phyloP scores from a whole-genome alignment of 2,797 vertebrate species.

The Cyclura pinguis region DNA sequence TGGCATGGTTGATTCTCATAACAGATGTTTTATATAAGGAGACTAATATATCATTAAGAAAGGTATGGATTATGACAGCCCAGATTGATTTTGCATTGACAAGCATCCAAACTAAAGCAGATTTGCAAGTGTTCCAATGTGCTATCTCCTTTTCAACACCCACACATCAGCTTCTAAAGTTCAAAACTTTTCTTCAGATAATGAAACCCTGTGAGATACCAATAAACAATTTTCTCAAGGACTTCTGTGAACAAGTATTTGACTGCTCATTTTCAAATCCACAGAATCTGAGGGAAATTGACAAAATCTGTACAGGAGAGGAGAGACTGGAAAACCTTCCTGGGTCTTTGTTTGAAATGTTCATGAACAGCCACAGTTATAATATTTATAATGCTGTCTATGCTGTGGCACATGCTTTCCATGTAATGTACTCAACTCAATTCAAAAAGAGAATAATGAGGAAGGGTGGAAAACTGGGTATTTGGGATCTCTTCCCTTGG shows the following conservation, averaged over 20 bases:
- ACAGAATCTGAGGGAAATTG: accelerated
- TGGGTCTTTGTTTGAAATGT: neutral
- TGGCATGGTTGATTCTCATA: neutral
- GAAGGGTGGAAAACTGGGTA: accelerated
- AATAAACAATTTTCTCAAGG: neutral
- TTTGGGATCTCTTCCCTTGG: neutral
- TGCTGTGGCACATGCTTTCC: neutral
- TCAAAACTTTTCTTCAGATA: neutral
- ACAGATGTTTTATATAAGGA: neutral
- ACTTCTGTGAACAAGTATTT: slow-evolving; percentile 22
- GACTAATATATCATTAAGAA: neutral
- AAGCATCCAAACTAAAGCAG: neutral
- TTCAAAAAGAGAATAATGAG: neutral
- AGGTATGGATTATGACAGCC: slow-evolving; percentile 10
- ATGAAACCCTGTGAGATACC: neutral
- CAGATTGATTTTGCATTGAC: slow-evolving; percentile 9
- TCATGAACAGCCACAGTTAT: slow-evolving; percentile 18
- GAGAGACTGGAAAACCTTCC: neutral
- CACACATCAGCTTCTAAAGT: neutral
- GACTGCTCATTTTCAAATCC: neutral
- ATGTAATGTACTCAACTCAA: neutral
- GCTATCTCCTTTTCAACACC: neutral
- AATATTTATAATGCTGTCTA: slow-evolving; percentile 18
- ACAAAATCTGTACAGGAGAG: neutral
- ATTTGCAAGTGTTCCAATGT: neutral